These are phyloP conservation scores for Drosophila niveifrons DNA, from an alignment of 2,888 invertebrate genomes.

Conservation along the genomic window DNA sequence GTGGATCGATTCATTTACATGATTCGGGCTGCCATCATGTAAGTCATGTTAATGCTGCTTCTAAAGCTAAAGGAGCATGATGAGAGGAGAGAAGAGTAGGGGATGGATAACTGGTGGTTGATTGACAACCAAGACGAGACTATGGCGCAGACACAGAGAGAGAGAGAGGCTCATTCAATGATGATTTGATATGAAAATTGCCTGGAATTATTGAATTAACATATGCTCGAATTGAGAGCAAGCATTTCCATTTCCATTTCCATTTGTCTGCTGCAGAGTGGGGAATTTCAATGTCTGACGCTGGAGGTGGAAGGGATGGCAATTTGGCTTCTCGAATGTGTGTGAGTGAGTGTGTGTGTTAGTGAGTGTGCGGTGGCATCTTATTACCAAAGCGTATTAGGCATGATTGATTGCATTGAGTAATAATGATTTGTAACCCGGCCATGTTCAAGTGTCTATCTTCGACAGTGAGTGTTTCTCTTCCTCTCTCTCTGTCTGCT, in stretches of 20 bases:
- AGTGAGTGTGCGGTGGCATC: constrained; percentile 62
- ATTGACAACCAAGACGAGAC: constrained; percentile 66
- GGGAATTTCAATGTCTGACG: constrained; percentile 58
- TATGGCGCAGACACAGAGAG: constrained; percentile 43
- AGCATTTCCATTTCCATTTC: constrained; percentile 64
- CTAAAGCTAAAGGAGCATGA: background rate
- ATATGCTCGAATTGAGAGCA: constrained; percentile 77
- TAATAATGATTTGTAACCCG: constrained; percentile 76
- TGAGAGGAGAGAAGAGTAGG: background rate
- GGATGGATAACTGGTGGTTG: constrained; percentile 46
- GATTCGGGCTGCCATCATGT: constrained; percentile 38
- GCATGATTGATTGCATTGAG: constrained; percentile 81
- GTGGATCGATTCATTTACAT: constrained; percentile 48
- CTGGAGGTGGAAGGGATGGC: background rate
- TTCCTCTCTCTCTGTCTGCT: background rate
- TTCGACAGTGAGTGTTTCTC: constrained; percentile 4
- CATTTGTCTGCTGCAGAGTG: constrained; percentile 29
- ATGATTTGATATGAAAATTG: constrained; percentile 81
- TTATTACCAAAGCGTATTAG: constrained; percentile 81
- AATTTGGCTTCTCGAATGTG: constrained; percentile 45
- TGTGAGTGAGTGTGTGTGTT: constrained; percentile 31
- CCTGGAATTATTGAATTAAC: constrained; percentile 83
- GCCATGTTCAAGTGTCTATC: constrained; percentile 56
- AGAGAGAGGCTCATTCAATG: constrained; percentile 52
- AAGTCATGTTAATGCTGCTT: constrained; percentile 62